These are phyloP conservation scores for Cladopsammia gracilis DNA, from an alignment of 64 coral and sea anemone genomes.

Conservation along the genomic window DNA sequence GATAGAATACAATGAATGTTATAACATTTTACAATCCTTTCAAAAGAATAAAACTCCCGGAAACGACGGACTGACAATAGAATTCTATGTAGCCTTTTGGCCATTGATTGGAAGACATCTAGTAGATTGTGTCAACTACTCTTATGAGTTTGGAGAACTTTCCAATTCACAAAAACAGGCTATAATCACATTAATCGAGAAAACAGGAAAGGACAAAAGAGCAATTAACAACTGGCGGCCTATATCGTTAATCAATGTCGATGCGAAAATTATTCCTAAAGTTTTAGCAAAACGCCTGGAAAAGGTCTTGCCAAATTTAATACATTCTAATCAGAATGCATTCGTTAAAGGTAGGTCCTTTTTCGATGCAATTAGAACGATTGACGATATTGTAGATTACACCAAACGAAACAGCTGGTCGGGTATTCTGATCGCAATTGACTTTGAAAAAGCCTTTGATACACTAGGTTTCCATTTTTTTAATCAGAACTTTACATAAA, in stretches of 20 bases:
- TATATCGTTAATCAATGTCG: constrained; percentile 48
- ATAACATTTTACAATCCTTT: constrained; percentile 1
- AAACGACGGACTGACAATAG: constrained; percentile 1
- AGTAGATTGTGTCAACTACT: constrained; percentile 10
- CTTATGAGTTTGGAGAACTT: constrained; percentile 3
- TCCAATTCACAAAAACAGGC: constrained; percentile 8
- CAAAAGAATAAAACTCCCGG: constrained; percentile 1
- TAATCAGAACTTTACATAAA: too few species aligned
- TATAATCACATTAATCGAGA: constrained; percentile 12
- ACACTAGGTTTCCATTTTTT: too few species aligned
- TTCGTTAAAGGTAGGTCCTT: constrained; percentile 2
- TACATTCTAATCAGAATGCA: constrained; percentile 22
- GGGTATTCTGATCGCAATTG: too few species aligned
- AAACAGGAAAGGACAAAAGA: background rate
- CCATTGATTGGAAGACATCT: too few species aligned
- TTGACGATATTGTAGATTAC: too few species aligned
- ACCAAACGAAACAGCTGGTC: too few species aligned
- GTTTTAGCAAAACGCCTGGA: background rate
- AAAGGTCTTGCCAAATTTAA: constrained; percentile 23
- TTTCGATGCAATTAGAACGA: too few species aligned
- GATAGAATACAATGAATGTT: background rate
- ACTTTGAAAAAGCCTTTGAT: too few species aligned
- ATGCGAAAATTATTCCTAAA: constrained; percentile 17
- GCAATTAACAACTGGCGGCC: constrained; percentile 14
- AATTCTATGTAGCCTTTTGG: too few species aligned